Conservation (phyloP, 2,113 vertebrate genomes). For the Motacilla tschutschensis region DNA sequence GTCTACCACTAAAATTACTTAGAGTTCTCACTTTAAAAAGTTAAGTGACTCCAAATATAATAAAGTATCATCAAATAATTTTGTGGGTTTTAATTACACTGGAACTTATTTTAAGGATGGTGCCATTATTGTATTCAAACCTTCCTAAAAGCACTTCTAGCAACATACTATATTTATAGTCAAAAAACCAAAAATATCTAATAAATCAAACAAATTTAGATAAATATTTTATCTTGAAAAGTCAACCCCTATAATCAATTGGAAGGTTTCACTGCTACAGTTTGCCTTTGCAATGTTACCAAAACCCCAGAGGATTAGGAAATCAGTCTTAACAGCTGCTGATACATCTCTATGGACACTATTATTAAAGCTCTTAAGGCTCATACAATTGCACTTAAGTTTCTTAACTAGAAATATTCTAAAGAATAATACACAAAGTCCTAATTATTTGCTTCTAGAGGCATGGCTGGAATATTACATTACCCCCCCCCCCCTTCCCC, state of each 20-base stretch:
- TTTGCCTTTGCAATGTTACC: not conserved
- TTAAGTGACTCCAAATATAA: not conserved
- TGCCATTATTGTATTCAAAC: not conserved
- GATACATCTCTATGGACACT: not conserved
- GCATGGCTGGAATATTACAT: not conserved
- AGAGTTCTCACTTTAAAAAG: not conserved
- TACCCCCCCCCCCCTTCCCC: not conserved
- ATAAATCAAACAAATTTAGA: not conserved
- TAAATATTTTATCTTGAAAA: not conserved
- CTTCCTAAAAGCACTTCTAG: not conserved
- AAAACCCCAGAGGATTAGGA: not conserved
- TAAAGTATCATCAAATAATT: not conserved
- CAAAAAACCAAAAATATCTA: rapidly evolving
- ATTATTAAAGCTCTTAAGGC: not conserved
- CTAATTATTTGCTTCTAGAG: slow-evolving; percentile 10
- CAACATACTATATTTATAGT: not conserved
- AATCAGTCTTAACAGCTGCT: not conserved
- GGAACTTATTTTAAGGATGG: not conserved
- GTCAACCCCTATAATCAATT: not conserved
- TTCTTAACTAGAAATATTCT: not conserved
- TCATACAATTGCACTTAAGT: not conserved
- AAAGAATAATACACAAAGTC: not conserved
- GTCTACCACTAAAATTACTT: not conserved
- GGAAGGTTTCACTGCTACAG: not conserved
- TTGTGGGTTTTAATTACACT: not conserved